Percentiles rank a stretch among this genome's conserved stretches.
These are phyloP conservation scores for Butorides virescens DNA, from an alignment of 2,113 vertebrate genomes.

Conservation along the genomic window DNA sequence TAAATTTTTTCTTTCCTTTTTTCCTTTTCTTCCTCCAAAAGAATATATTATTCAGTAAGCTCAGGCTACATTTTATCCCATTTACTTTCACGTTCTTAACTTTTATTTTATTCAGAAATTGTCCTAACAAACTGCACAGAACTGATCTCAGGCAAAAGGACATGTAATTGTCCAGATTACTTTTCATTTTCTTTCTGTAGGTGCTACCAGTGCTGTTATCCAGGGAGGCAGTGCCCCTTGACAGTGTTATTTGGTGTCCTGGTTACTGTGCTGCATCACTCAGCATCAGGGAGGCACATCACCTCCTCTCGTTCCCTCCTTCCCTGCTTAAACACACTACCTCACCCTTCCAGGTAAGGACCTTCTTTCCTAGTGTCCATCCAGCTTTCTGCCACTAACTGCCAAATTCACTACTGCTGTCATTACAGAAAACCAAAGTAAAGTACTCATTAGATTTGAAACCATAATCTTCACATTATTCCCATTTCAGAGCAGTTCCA, in stretches of 20 bases:
- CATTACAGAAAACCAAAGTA: neutral
- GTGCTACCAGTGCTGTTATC: neutral
- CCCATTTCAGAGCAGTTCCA: neutral
- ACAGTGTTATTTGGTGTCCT: neutral
- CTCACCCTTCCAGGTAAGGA: neutral
- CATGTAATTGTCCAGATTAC: neutral
- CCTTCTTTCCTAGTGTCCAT: neutral
- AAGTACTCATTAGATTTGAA: neutral
- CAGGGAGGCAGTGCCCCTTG: neutral
- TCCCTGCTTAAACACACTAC: neutral
- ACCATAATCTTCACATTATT: neutral
- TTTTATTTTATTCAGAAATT: neutral
- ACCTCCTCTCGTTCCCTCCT: neutral
- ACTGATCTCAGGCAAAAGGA: neutral
- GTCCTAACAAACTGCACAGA: neutral
- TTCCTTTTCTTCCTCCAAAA: neutral
- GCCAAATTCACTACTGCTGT: neutral
- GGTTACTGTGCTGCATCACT: neutral
- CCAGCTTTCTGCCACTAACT: neutral
- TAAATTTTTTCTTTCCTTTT: neutral
- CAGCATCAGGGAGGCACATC: neutral
- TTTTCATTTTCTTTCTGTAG: neutral
- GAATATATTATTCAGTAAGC: neutral
- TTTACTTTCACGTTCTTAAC: neutral
- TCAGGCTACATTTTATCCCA: neutral